Conservation (phyloP, 2,113 vertebrate species). For the Sterna hirundo region DNA sequence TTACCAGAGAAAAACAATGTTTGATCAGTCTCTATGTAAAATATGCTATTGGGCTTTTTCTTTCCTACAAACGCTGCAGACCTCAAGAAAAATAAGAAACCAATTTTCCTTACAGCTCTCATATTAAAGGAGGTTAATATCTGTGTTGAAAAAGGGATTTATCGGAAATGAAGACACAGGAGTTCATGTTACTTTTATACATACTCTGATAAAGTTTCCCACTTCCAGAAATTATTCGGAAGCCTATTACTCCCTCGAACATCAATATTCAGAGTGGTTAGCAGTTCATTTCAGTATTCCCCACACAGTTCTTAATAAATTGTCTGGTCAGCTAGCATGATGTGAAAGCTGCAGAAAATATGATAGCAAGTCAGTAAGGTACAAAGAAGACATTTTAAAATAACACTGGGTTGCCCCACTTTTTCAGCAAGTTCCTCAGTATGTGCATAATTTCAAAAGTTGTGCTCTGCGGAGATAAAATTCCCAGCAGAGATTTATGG, state of each 20-base stretch:
- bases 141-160: neutral
- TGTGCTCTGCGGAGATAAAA: neutral
- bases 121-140: neutral
- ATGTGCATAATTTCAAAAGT: neutral
- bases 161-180: neutral
- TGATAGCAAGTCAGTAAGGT: neutral
- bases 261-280: conserved; percentile 13
- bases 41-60: neutral
- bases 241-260: neutral
- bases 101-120: neutral
- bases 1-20: neutral
- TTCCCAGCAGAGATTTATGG: neutral
- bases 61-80: neutral
- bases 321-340: conserved; percentile 4
- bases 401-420: neutral
- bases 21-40: neutral
- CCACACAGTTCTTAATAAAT: conserved; percentile 3
- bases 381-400: neutral
- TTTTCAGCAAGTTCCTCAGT: neutral
- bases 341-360: conserved; percentile 22
- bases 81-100: neutral
- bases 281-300: conserved; percentile 16
- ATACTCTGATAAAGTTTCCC: neutral
- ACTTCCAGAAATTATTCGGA: neutral
- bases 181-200: neutral